A percentile compares a stretch with the other conserved stretches of the same genome.
Evolutionary conservation across 2,113 vertebrate species (phyloP).

Genomic region (Apteryx mantelli): DNA sequence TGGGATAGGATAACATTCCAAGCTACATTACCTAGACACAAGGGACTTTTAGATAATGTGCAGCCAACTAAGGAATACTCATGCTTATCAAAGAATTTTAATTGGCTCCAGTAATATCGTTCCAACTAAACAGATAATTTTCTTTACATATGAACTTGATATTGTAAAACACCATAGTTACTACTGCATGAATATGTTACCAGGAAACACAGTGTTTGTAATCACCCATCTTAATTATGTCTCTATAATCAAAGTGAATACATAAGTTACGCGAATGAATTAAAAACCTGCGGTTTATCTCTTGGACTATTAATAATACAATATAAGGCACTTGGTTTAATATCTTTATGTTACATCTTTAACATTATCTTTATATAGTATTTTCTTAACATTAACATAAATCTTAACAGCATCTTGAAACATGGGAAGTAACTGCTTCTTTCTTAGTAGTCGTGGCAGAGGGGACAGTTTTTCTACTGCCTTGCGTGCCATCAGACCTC

Average conservation of each 20-base stretch:
- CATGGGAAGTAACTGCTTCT: background rate
- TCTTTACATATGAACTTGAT: slow-evolving; percentile 71
- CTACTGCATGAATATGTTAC: slow-evolving; percentile 68
- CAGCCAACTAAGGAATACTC: slow-evolving; percentile 52
- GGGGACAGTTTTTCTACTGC: background rate
- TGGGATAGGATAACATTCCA: slow-evolving; percentile 10
- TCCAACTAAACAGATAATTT: slow-evolving; percentile 77
- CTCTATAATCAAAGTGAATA: slow-evolving; percentile 53
- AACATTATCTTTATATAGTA: background rate
- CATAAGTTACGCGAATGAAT: slow-evolving; percentile 30
- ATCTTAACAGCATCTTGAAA: background rate
- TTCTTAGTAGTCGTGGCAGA: background rate
- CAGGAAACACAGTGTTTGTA: slow-evolving; percentile 70
- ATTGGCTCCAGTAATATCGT: slow-evolving; percentile 53
- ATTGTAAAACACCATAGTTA: slow-evolving; percentile 71
- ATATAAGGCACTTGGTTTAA: background rate
- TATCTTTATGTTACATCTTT: background rate
- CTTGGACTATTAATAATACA: slow-evolving; percentile 39
- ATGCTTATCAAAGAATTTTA: slow-evolving; percentile 71
- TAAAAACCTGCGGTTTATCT: slow-evolving; percentile 38
- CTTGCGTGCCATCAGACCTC: background rate
- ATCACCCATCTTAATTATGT: slow-evolving; percentile 77
- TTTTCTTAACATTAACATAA: background rate
- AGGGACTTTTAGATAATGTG: slow-evolving; percentile 40
- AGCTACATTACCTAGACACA: slow-evolving; percentile 5